These are phyloP conservation scores for Hypotaenidia okinawae DNA, from an alignment of 2,797 vertebrate genomes.

Conservation along the genomic window DNA sequence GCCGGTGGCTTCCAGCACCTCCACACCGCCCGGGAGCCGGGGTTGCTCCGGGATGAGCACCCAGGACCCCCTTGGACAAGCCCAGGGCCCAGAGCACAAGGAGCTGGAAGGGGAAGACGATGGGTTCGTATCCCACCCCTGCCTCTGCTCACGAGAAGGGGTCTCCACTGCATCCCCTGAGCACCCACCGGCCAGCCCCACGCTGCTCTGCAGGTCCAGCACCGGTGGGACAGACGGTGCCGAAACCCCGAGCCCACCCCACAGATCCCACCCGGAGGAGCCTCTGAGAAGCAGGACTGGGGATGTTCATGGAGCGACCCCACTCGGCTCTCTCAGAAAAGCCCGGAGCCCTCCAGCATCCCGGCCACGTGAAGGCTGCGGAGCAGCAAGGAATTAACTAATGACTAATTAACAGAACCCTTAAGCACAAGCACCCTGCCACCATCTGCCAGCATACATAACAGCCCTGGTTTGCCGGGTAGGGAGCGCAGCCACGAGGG, in stretches of 20 bases:
- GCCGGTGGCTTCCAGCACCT: rapidly evolving
- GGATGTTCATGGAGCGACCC: too few species aligned
- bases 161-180: too few species aligned
- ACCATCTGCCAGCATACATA: background rate
- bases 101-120: background rate
- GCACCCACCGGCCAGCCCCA: background rate
- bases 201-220: background rate
- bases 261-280: background rate
- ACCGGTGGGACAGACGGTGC: rapidly evolving
- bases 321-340: too few species aligned
- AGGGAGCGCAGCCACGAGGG: rapidly evolving
- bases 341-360: background rate
- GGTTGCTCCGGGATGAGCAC: rapidly evolving
- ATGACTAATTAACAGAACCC: background rate
- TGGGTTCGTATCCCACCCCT: too few species aligned
- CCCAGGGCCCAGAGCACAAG: background rate
- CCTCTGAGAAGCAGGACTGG: background rate
- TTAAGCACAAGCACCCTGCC: background rate
- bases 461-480: background rate
- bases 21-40: rapidly evolving
- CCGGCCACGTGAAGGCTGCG: rapidly evolving
- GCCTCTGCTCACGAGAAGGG: too few species aligned
- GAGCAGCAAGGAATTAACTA: background rate
- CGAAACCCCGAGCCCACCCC: background rate
- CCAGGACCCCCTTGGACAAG: rapidly evolving